These are phyloP conservation scores for Chrysodeixis includens DNA, from an alignment of 2,888 invertebrate species.

Conservation along the genomic window DNA sequence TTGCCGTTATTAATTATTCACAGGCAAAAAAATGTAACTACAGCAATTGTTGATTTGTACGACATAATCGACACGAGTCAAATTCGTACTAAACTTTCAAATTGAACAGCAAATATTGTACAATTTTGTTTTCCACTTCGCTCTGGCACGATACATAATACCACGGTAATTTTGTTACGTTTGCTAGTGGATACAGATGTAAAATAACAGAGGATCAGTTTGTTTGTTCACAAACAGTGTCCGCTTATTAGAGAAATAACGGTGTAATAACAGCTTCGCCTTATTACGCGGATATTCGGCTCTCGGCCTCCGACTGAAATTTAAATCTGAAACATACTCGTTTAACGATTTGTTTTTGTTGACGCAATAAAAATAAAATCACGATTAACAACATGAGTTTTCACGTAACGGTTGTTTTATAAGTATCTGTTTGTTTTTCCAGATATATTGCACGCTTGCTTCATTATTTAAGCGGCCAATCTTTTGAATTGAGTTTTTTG, in stretches of 20 bases:
- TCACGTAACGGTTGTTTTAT: constrained; percentile 68
- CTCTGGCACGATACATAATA: too few relatives aligned
- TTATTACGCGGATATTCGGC: constrained; percentile 76
- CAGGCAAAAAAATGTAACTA: too few relatives aligned
- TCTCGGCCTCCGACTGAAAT: constrained; percentile 75
- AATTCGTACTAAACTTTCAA: too few relatives aligned
- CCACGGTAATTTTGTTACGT: constrained; percentile 67
- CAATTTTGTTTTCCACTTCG: too few relatives aligned
- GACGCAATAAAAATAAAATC: constrained; percentile 80
- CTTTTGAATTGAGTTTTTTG: constrained; percentile 18
- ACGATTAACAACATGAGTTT: constrained; percentile 74
- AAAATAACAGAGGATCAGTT: constrained; percentile 83
- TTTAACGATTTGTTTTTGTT: constrained; percentile 84
- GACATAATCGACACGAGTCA: too few relatives aligned
- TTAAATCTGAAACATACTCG: constrained; percentile 75
- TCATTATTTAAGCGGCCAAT: constrained; percentile 21
- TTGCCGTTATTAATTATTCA: too few relatives aligned
- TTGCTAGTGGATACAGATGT: constrained; percentile 76
- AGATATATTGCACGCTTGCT: constrained; percentile 35
- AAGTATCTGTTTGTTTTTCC: constrained; percentile 48
- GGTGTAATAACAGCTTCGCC: constrained; percentile 86
- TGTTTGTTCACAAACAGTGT: constrained; percentile 85
- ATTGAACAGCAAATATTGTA: too few relatives aligned
- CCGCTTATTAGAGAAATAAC: constrained; percentile 84
- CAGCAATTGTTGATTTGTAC: too few relatives aligned